phyloP scores from a whole-genome alignment of 2,113 vertebrate species.

The Dicaeum eximium region DNA sequence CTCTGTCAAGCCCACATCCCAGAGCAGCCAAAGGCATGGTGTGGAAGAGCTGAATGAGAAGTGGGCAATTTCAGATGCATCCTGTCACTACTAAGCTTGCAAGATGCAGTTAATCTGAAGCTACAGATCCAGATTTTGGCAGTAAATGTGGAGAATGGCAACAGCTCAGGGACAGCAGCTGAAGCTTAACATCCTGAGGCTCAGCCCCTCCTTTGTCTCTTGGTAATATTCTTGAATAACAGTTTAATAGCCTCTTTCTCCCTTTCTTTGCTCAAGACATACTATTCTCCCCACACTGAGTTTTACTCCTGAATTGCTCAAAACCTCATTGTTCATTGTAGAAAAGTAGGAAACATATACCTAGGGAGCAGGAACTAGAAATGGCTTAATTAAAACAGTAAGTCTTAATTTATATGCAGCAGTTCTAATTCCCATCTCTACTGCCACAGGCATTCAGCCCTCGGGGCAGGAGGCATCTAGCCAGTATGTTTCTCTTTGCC shows the following conservation, averaged over 20 bases:
- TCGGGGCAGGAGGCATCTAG: constrained; percentile 26
- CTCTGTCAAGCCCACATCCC: not conserved
- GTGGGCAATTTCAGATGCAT: not conserved
- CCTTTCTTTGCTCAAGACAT: not conserved
- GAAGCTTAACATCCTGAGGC: not conserved
- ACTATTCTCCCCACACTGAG: not conserved
- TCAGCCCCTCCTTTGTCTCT: not conserved
- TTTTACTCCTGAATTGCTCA: not conserved
- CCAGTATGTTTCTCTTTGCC: constrained; percentile 45
- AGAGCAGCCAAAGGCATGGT: not conserved
- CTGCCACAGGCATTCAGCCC: constrained; percentile 27
- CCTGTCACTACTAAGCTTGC: not conserved
- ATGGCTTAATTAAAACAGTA: constrained; percentile 41
- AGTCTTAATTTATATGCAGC: constrained; percentile 36
- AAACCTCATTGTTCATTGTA: not conserved
- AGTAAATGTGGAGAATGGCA: not conserved
- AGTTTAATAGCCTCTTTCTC: not conserved
- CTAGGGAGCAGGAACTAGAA: constrained; percentile 37
- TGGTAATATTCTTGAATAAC: not conserved
- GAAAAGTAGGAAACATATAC: not conserved
- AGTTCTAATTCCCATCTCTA: constrained; percentile 11
- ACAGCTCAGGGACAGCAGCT: not conserved
- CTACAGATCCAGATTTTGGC: not conserved
- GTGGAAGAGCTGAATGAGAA: not conserved
- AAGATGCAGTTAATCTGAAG: not conserved